phyloP scores from a whole-genome alignment of 2,888 invertebrate species.

The Nomada flava region DNA sequence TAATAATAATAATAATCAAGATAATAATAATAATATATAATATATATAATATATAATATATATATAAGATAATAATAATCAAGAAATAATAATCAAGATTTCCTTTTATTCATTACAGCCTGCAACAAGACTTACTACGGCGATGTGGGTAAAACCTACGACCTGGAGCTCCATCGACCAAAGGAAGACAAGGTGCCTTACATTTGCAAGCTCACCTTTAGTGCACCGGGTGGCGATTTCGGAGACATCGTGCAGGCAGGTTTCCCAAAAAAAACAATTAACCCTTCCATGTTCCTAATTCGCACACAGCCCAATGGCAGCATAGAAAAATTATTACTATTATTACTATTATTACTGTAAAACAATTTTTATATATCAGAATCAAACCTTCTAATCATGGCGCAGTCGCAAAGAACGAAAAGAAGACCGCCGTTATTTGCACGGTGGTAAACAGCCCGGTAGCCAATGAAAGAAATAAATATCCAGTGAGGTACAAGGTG shows the following conservation, averaged over 20 bases:
- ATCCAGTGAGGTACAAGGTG: not conserved
- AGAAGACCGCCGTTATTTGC: not conserved
- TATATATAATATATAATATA: no score
- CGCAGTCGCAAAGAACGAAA: not conserved
- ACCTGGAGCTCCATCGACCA: slow-evolving; percentile 93
- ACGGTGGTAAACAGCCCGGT: not conserved
- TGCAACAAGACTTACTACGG: slow-evolving; percentile 97
- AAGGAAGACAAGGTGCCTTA: slow-evolving; percentile 94
- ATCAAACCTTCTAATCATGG: not conserved
- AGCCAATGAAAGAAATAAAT: not conserved
- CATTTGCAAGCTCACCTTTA: slow-evolving; percentile 94
- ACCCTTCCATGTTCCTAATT: not conserved
- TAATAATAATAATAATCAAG: no score
- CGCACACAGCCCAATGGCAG: not conserved
- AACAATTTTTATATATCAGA: not conserved
- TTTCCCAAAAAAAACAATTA: slow-evolving; percentile 1
- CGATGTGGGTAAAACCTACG: slow-evolving; percentile 94
- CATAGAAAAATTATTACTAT: no score
- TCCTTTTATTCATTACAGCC: slow-evolving; percentile 85
- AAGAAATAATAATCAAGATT: not conserved
- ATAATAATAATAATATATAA: no score
- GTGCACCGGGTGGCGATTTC: slow-evolving; percentile 92
- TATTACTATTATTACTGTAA: no score
- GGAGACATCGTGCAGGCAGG: slow-evolving; percentile 95
- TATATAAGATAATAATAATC: no score